Evolutionary conservation across 2,888 invertebrate genomes (phyloP).

Genomic region (Drosophila sordidapex): DNA sequence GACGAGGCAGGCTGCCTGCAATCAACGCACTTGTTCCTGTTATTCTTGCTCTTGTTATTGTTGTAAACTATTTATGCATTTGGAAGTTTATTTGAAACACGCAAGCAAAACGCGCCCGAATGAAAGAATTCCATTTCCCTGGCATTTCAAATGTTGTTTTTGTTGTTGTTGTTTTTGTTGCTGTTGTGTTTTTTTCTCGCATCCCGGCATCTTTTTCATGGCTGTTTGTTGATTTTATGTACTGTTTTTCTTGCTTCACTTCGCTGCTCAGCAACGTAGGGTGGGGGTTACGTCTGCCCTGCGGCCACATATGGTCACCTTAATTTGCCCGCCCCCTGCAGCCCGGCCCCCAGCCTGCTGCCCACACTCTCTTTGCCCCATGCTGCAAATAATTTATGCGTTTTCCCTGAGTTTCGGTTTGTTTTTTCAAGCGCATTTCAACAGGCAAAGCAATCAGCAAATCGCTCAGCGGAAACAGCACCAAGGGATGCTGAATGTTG

Average conservation of each 20-base stretch:
- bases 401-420: slow-evolving; percentile 73
- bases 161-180: background rate
- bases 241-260: slow-evolving; percentile 78
- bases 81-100: slow-evolving; percentile 78
- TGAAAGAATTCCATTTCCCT: slow-evolving; percentile 59
- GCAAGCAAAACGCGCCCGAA: slow-evolving; percentile 39
- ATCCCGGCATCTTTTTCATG: slow-evolving; percentile 35
- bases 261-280: slow-evolving; percentile 25
- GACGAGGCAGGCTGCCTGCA: slow-evolving; percentile 66
- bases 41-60: slow-evolving; percentile 67
- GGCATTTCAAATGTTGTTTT: slow-evolving; percentile 52
- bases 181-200: slow-evolving; percentile 31
- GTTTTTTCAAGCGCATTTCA: slow-evolving; percentile 78
- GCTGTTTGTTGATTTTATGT: slow-evolving; percentile 78
- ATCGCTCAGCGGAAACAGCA: slow-evolving; percentile 68
- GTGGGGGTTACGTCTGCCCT: slow-evolving; percentile 48
- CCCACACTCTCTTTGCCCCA: slow-evolving; percentile 9
- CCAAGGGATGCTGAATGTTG: slow-evolving; percentile 51
- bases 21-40: slow-evolving; percentile 78
- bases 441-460: slow-evolving; percentile 75
- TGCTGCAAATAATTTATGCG: slow-evolving; percentile 74
- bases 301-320: slow-evolving; percentile 79
- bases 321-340: slow-evolving; percentile 56
- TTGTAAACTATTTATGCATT: slow-evolving; percentile 79
- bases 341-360: background rate